These are phyloP conservation scores for Notechis scutatus DNA, from an alignment of 2,113 vertebrate species.

Conservation along the genomic window DNA sequence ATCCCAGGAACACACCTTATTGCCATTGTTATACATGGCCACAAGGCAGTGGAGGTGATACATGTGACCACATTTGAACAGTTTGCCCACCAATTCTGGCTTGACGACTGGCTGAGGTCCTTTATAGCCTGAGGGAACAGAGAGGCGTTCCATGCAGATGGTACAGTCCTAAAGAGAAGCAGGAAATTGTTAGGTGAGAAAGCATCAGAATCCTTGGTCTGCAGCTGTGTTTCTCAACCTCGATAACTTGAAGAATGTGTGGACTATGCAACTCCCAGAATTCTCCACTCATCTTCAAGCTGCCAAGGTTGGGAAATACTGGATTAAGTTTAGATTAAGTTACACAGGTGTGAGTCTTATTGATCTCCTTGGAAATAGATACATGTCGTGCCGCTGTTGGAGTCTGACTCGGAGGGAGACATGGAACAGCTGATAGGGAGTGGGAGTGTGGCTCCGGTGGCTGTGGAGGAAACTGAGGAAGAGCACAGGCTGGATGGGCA, in stretches of 20 bases:
- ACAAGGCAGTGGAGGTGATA: conserved; percentile 93
- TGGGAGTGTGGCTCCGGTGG: too few relatives aligned
- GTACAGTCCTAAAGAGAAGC: conserved; percentile 80
- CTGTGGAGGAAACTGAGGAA: too few relatives aligned
- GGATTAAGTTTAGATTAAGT: neutral
- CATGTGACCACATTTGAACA: conserved; percentile 84
- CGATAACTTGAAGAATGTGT: too few relatives aligned
- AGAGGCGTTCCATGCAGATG: conserved; percentile 91
- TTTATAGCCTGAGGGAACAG: conserved; percentile 87
- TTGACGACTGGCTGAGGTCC: conserved; percentile 76
- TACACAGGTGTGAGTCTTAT: neutral
- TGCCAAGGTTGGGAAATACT: accelerated
- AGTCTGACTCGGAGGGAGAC: too few relatives aligned
- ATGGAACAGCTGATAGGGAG: too few relatives aligned
- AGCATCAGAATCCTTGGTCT: neutral
- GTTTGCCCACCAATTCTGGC: conserved; percentile 84
- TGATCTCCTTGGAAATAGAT: neutral
- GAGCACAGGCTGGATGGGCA: too few relatives aligned
- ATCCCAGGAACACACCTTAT: conserved; percentile 71
- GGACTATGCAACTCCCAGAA: too few relatives aligned
- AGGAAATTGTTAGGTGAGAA: neutral
- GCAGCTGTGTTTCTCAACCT: too few relatives aligned
- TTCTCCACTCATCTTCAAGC: neutral
- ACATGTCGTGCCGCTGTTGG: too few relatives aligned
- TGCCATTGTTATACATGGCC: conserved; percentile 96